Percentiles rank a stretch among this genome's conserved stretches.
Evolutionary conservation across 1,140 invertebrate species (phyloP).

Genomic region (Lamellibrachia luymesi): DNA sequence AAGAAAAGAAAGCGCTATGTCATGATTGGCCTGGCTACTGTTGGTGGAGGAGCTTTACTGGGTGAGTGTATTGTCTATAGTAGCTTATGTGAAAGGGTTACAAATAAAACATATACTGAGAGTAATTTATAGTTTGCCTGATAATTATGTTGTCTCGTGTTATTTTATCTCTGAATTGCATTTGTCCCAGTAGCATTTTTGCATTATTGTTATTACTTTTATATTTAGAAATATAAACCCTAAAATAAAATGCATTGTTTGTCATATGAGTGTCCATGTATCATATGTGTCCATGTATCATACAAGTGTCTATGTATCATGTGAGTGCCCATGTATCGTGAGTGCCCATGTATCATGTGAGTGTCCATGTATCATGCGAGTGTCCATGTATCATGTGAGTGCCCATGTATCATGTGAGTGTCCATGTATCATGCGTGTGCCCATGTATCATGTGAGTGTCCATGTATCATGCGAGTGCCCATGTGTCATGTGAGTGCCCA

Average conservation of each 20-base stretch:
- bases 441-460: too few relatives aligned
- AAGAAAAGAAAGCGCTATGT: slow-evolving; percentile 67
- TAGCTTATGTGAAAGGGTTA: background rate
- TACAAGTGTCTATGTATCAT: background rate
- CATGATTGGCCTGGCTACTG: slow-evolving; percentile 66
- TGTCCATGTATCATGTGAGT: background rate
- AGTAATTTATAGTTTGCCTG: background rate
- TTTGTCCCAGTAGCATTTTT: background rate
- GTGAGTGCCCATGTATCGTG: too few relatives aligned
- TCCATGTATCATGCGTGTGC: too few relatives aligned
- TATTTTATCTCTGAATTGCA: too few relatives aligned
- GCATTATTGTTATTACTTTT: background rate
- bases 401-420: too few relatives aligned
- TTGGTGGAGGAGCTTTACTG: slow-evolving; percentile 68
- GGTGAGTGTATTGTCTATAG: slow-evolving; percentile 49
- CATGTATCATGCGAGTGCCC: background rate
- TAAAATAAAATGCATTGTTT: too few relatives aligned
- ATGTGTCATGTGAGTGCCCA: background rate
- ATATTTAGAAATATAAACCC: too few relatives aligned
- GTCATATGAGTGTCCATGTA: too few relatives aligned
- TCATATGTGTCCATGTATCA: too few relatives aligned
- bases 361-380: background rate
- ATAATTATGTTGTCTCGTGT: background rate
- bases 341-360: too few relatives aligned
- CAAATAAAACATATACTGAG: background rate